phyloP scores from a whole-genome alignment of 2,797 vertebrate genomes.

The Trichosurus vulpecula region DNA sequence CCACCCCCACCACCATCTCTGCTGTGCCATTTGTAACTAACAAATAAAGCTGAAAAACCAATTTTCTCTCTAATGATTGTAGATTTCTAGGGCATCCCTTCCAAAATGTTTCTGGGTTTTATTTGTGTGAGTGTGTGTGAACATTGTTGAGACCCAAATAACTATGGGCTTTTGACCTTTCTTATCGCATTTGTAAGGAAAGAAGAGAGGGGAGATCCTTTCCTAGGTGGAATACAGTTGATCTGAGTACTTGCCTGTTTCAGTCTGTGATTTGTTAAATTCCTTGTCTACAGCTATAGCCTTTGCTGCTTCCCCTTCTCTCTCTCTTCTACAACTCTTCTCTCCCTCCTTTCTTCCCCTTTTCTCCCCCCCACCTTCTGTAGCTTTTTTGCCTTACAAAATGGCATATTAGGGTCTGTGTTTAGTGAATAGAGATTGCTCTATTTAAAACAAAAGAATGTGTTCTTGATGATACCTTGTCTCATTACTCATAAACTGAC shows the following conservation, averaged over 20 bases:
- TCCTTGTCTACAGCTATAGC: slow-evolving; percentile 71
- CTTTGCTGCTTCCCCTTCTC: slow-evolving; percentile 32
- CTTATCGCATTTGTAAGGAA: slow-evolving; percentile 76
- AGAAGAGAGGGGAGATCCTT: slow-evolving; percentile 48
- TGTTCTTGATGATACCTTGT: background rate
- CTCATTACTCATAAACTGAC: background rate
- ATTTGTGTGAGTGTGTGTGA: slow-evolving; percentile 69
- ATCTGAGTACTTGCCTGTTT: slow-evolving; percentile 75
- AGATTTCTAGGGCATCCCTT: slow-evolving; percentile 73
- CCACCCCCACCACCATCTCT: slow-evolving; percentile 80
- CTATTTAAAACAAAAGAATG: slow-evolving; percentile 30
- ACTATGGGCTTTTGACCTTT: slow-evolving; percentile 83
- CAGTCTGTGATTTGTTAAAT: slow-evolving; percentile 74
- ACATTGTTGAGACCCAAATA: slow-evolving; percentile 77
- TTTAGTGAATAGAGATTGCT: slow-evolving; percentile 76
- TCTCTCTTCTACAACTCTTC: slow-evolving; percentile 5
- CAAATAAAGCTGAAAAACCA: slow-evolving; percentile 95
- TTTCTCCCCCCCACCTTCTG: slow-evolving; percentile 50
- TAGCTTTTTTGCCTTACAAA: slow-evolving; percentile 78
- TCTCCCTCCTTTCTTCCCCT: slow-evolving; percentile 64
- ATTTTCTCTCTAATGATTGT: slow-evolving; percentile 93
- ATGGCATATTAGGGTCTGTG: slow-evolving; percentile 79
- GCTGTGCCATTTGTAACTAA: slow-evolving; percentile 85
- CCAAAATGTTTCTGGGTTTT: slow-evolving; percentile 74
- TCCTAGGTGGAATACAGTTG: slow-evolving; percentile 71